These are phyloP conservation scores for Meteorus cinctellus DNA, from an alignment of 2,888 invertebrate species.

Conservation along the genomic window DNA sequence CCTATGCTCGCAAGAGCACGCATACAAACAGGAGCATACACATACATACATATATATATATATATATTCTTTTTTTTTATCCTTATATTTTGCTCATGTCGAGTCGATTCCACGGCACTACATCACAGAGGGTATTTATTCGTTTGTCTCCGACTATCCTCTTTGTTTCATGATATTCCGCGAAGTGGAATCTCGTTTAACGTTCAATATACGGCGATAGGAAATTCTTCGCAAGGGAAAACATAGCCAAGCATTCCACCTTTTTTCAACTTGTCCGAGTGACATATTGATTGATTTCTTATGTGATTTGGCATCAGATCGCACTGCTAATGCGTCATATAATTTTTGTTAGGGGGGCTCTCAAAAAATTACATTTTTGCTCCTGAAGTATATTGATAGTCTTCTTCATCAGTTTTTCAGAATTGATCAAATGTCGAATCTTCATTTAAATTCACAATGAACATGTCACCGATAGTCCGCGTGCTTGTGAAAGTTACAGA, in stretches of 20 bases:
- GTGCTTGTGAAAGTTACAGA: no score
- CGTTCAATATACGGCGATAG: constrained; percentile 21
- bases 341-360: neutral
- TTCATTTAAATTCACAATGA: no score
- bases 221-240: constrained; percentile 17
- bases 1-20: no score
- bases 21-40: no score
- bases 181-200: constrained; percentile 30
- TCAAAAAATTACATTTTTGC: neutral
- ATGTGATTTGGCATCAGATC: neutral
- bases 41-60: neutral
- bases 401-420: neutral
- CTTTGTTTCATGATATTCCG: constrained; percentile 20
- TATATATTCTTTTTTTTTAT: neutral
- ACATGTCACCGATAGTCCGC: no score
- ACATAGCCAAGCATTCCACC: neutral
- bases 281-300: constrained; percentile 22
- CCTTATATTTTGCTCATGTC: constrained; percentile 20
- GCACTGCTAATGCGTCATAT: neutral
- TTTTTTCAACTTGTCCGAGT: constrained; percentile 23
- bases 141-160: constrained; percentile 19
- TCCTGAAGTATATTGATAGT: neutral
- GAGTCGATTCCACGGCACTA: constrained; percentile 14
- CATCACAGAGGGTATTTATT: constrained; percentile 17
- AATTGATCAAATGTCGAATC: no score